phyloP scores from a whole-genome alignment of 2,888 invertebrate genomes.

The Zele albiditarsus region DNA sequence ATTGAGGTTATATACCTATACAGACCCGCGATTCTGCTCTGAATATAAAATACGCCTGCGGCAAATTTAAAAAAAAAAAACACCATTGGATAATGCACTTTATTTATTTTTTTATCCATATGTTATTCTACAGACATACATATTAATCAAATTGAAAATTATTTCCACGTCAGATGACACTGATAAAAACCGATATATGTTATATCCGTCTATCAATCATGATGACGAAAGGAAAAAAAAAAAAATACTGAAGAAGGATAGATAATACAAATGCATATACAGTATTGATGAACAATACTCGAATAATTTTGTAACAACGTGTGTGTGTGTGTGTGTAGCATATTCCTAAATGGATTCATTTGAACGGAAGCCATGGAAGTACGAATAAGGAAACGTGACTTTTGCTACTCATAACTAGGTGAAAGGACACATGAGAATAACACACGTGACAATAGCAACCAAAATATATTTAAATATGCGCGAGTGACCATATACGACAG shows the following conservation, averaged over 20 bases:
- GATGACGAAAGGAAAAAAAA: not conserved
- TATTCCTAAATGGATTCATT: slow-evolving; percentile 18
- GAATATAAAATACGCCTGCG: slow-evolving; percentile 43
- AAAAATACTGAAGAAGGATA: too few relatives aligned
- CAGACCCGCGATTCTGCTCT: slow-evolving; percentile 38
- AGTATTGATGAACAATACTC: not conserved
- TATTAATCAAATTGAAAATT: too few relatives aligned
- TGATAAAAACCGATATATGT: too few relatives aligned
- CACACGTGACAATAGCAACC: slow-evolving; percentile 22
- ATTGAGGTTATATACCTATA: slow-evolving; percentile 49
- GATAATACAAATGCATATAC: too few relatives aligned
- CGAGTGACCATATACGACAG: not conserved
- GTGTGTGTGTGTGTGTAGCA: not conserved
- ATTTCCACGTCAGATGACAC: too few relatives aligned
- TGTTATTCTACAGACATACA: not conserved
- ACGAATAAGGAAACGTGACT: slow-evolving; percentile 31
- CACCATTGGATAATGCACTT: not conserved
- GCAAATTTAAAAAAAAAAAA: slow-evolving; percentile 11
- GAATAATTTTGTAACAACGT: not conserved
- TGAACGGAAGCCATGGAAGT: slow-evolving; percentile 16
- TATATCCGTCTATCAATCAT: too few relatives aligned
- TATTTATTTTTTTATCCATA: not conserved
- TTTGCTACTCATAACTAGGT: not conserved
- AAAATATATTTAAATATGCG: not conserved
- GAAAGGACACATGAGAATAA: not conserved